These are phyloP conservation scores for Falco concolor DNA, from an alignment of 2,797 vertebrate genomes.

Conservation along the genomic window DNA sequence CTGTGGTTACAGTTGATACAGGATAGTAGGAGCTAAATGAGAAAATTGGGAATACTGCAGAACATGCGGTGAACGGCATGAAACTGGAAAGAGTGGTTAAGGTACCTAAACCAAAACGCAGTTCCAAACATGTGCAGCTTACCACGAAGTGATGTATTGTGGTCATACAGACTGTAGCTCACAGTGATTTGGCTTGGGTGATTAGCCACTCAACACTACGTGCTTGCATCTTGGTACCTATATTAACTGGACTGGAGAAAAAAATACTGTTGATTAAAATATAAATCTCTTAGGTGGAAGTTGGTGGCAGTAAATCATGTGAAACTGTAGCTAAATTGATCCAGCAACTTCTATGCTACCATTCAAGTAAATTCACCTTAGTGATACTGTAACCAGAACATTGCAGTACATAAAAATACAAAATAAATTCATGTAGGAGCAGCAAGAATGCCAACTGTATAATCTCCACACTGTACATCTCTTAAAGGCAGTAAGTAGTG, in stretches of 20 bases:
- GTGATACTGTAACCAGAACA: background rate
- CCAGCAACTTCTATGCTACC: background rate
- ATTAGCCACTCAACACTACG: background rate
- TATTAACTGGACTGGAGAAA: background rate
- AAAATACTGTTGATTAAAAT: background rate
- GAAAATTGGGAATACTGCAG: background rate
- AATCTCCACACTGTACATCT: background rate
- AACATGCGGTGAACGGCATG: background rate
- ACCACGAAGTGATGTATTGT: background rate
- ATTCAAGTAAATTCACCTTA: background rate
- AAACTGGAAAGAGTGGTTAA: background rate
- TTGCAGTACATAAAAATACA: background rate
- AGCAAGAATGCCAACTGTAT: background rate
- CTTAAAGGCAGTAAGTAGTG: background rate
- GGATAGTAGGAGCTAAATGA: background rate
- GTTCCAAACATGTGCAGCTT: background rate
- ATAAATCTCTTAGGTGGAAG: background rate
- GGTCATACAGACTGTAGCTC: background rate
- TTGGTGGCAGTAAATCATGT: background rate
- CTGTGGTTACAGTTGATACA: background rate
- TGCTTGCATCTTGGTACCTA: background rate
- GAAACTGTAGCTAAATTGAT: background rate
- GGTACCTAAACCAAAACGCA: background rate
- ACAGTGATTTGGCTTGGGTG: background rate
- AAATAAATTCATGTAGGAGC: background rate